These are phyloP conservation scores for Rhagophthalmus giganteus DNA, from an alignment of 2,888 invertebrate genomes.

Conservation along the genomic window DNA sequence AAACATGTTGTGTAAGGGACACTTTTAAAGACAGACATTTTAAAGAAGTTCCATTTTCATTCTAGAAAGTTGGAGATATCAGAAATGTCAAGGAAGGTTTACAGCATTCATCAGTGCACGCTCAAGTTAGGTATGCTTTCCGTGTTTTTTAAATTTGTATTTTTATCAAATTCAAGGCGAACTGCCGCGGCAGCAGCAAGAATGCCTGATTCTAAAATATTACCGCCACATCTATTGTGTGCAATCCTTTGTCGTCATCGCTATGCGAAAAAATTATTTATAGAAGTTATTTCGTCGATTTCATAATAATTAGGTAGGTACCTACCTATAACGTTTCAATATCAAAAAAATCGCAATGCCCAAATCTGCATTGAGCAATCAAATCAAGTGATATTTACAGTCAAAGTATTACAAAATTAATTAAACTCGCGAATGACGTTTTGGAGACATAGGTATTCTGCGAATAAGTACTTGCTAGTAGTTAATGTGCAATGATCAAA, in stretches of 20 bases:
- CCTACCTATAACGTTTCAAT: no score
- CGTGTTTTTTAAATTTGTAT: conserved; percentile 29
- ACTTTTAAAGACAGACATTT: conserved; percentile 16
- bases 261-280: no score
- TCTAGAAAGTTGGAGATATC: conserved; percentile 34
- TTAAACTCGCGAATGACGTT: no score
- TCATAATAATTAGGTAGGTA: no score
- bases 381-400: no score
- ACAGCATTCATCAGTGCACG: conserved; percentile 34
- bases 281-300: no score
- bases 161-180: conserved; percentile 35
- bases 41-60: conserved; percentile 32
- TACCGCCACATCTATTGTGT: conserved; percentile 14
- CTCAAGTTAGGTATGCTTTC: conserved; percentile 35
- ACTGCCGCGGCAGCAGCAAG: conserved; percentile 24
- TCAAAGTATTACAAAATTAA: no score
- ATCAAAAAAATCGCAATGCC: no score
- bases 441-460: no score
- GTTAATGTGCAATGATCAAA: no score
- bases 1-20: conserved; percentile 6
- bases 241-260: conserved; percentile 2
- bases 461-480: no score
- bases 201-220: conserved; percentile 20
- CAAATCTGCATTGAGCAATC: no score
- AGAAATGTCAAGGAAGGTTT: conserved; percentile 39